Evolutionary conservation across 2,888 invertebrate genomes (phyloP).

Genomic region (Dolomedes plantarius): DNA sequence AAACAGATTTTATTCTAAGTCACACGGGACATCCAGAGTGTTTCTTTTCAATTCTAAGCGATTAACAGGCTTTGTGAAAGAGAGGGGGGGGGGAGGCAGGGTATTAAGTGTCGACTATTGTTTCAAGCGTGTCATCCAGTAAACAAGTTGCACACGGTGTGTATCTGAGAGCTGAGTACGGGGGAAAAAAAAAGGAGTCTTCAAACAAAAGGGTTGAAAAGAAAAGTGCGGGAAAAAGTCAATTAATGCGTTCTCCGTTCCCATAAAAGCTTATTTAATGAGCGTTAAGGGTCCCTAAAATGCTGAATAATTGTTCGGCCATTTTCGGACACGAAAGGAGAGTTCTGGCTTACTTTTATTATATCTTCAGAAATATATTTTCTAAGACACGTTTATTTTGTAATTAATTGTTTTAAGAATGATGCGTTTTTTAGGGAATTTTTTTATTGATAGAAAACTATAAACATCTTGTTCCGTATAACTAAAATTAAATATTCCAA

Average conservation of each 20-base stretch:
- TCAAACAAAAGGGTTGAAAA: conserved; percentile 55
- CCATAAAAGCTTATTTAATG: conserved; percentile 68
- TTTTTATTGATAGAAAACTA: too few relatives aligned
- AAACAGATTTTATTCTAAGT: conserved; percentile 40
- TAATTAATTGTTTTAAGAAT: too few relatives aligned
- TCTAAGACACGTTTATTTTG: too few relatives aligned
- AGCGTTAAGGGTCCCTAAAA: conserved; percentile 44
- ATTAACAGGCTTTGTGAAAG: conserved; percentile 47
- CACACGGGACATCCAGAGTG: conserved; percentile 18
- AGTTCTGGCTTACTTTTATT: too few relatives aligned
- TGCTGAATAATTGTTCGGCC: conserved; percentile 47
- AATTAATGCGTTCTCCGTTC: conserved; percentile 63
- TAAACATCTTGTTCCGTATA: too few relatives aligned
- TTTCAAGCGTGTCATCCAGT: conserved; percentile 66
- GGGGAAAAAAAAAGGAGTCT: conserved; percentile 42
- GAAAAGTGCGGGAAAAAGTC: conserved; percentile 58
- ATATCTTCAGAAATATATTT: too few relatives aligned
- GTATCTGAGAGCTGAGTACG: background rate
- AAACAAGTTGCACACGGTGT: conserved; percentile 58
- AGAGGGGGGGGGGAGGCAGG: background rate
- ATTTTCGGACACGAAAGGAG: conserved; percentile 55
- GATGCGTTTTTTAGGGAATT: too few relatives aligned
- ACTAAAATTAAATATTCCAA: too few relatives aligned
- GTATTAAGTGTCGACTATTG: conserved; percentile 62
- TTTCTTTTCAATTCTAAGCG: conserved; percentile 21